These are phyloP conservation scores for Amyelois transitella DNA, from an alignment of 1,140 invertebrate species.

Conservation along the genomic window DNA sequence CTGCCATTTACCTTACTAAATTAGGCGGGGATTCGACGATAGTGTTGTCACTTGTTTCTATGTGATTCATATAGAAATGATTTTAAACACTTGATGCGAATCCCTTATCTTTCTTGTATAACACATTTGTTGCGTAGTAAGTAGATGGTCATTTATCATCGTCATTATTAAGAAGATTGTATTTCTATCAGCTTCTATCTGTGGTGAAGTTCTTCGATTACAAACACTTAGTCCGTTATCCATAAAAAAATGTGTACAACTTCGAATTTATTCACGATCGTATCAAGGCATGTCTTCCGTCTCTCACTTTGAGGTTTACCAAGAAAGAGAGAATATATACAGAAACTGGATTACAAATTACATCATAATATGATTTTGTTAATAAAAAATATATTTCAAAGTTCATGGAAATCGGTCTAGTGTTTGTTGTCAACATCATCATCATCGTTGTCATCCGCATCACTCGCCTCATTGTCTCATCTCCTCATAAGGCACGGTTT, in stretches of 20 bases:
- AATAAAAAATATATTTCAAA: no score
- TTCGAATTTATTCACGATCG: no score
- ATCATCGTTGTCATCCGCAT: constrained; percentile 62
- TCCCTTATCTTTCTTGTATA: constrained; percentile 18
- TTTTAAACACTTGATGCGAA: constrained; percentile 3
- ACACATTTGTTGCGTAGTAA: constrained; percentile 45
- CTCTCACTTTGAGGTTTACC: no score
- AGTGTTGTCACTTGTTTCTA: constrained; percentile 5
- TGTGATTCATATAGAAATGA: constrained; percentile 1
- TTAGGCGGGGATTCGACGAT: constrained; percentile 7
- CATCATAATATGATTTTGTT: no score
- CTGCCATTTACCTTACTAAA: constrained; percentile 66
- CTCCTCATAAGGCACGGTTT: constrained; percentile 59
- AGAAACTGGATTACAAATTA: no score
- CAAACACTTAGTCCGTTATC: no score
- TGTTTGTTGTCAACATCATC: constrained; percentile 17
- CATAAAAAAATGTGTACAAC: no score
- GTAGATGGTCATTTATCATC: constrained; percentile 37
- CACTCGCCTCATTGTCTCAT: constrained; percentile 65
- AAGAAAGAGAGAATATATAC: no score
- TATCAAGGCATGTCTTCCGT: no score
- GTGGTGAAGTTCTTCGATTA: no score
- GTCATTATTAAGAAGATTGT: constrained; percentile 4
- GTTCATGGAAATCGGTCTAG: no score
- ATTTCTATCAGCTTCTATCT: neutral